Base-by-base conservation (phyloP, 1,140 invertebrate genomes). In the Plodia interpunctella region DNA sequence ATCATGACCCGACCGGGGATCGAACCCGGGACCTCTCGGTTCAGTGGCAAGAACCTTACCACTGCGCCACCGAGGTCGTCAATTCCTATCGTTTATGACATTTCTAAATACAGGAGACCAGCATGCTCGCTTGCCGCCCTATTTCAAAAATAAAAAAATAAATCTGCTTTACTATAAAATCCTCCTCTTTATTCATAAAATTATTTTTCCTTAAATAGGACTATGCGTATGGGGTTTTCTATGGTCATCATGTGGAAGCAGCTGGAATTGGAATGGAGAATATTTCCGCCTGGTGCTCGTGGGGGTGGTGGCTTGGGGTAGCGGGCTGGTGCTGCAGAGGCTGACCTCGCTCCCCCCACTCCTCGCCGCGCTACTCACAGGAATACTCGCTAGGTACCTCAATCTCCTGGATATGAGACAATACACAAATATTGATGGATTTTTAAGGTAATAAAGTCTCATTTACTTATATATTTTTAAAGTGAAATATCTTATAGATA, bases 381-480 rank as follows among this genome's bases (percentile, higher is more conserved):
- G 86, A 4, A 87, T 88, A 5, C 60, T 81, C 2, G 83, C 81
- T 0, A 65, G 78, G 5, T 70, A 88, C 28, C 49, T 85, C 1
- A 77, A 70, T 0, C 72, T 79, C 20, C 69, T 88, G 5, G 79
- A 87, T 38, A 88, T 88, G 80, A 62, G 78, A 49, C 52, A 78
- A 3, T 72, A 76, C 55, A 66, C 70, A 6, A 59, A 83, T 0
- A 58, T 87, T 6, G 86, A 88, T 57, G 49, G 54, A 17, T 85
- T 84, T 66, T 70, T 88, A 59, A 85, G 85, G 86, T 87, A 72
- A 25, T 25, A n/a, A n/a, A n/a, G n/a, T n/a, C n/a, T n/a, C n/a
- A n/a, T n/a, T n/a, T n/a, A n/a, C n/a, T n/a, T n/a, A n/a, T n/a
- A 28, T 28, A 5, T 28, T 28, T 28, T 28, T 28, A 28, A 28